These are phyloP conservation scores for Mizuhopecten yessoensis DNA, from an alignment of 1,140 invertebrate genomes.

Conservation along the genomic window DNA sequence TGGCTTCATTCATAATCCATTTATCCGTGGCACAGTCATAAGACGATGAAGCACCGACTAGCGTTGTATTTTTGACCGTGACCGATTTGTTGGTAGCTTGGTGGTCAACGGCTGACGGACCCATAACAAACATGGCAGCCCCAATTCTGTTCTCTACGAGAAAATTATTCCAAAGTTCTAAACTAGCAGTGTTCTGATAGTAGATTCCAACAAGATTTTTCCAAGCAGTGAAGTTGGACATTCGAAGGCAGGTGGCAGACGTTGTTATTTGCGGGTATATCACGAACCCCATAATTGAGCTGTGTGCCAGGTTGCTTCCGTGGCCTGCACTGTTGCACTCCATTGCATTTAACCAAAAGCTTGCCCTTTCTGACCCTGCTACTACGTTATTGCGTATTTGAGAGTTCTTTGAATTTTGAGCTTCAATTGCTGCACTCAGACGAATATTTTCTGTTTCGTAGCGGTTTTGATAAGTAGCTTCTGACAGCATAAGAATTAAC, in stretches of 20 bases:
- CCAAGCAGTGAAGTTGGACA: conserved; percentile 67
- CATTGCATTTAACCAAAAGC: conserved; percentile 70
- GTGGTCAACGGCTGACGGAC: conserved; percentile 68
- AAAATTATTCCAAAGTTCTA: conserved; percentile 57
- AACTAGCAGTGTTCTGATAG: conserved; percentile 64
- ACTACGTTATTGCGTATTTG: conserved; percentile 73
- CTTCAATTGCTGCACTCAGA: conserved; percentile 71
- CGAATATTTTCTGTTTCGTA: conserved; percentile 66
- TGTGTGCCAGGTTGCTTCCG: conserved; percentile 67
- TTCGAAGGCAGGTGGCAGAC: conserved; percentile 56
- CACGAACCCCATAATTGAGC: conserved; percentile 49
- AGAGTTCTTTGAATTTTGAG: conserved; percentile 63
- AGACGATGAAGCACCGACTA: conserved; percentile 69
- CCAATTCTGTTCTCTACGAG: conserved; percentile 72
- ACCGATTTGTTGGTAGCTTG: conserved; percentile 66
- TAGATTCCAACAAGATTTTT: conserved; percentile 75
- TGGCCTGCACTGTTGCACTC: conserved; percentile 60
- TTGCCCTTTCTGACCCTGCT: conserved; percentile 73
- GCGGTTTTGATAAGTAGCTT: conserved; percentile 70
- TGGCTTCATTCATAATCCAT: conserved; percentile 55
- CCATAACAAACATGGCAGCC: conserved; percentile 72
- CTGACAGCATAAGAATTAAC: conserved; percentile 67
- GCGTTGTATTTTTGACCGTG: conserved; percentile 63
- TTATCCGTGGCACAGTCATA: conserved; percentile 69
- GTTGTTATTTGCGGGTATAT: background rate